A percentile compares a stretch with the other conserved stretches of the same genome.
Conservation (phyloP, 2,888 invertebrate species). For the Athetis lepigone region DNA sequence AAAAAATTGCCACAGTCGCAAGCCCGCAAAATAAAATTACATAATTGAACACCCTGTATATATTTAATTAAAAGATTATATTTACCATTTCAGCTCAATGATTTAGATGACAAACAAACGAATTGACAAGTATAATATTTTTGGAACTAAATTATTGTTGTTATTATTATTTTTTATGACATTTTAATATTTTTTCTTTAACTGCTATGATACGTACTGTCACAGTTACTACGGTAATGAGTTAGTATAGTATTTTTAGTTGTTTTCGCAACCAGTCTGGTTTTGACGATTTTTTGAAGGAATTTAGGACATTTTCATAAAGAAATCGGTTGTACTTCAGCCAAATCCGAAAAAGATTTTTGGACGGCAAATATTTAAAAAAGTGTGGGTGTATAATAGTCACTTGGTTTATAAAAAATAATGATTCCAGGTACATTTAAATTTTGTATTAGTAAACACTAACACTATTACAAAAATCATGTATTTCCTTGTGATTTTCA, state of each 20-base stretch:
- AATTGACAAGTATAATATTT: constrained; percentile 32
- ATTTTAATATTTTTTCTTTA: constrained; percentile 43
- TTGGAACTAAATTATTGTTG: constrained; percentile 45
- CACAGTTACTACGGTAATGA: constrained; percentile 77
- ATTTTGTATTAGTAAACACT: too few relatives aligned
- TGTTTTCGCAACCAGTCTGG: constrained; percentile 58
- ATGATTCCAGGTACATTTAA: too few relatives aligned
- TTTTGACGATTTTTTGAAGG: constrained; percentile 1
- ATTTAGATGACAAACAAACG: constrained; percentile 29
- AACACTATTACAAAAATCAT: too few relatives aligned
- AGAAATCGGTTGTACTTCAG: too few relatives aligned
- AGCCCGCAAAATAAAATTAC: constrained; percentile 30
- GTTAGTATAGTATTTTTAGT: constrained; percentile 81
- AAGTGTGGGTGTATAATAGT: too few relatives aligned
- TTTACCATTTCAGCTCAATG: constrained; percentile 53
- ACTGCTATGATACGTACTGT: constrained; percentile 82
- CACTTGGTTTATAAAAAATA: too few relatives aligned
- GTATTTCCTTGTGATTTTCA: too few relatives aligned
- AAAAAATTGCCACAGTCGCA: constrained; percentile 24
- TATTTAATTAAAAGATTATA: constrained; percentile 36
- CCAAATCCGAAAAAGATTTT: too few relatives aligned
- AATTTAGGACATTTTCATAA: not conserved
- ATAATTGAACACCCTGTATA: constrained; percentile 48
- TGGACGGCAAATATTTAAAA: too few relatives aligned
- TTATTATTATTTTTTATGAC: constrained; percentile 53